Evolutionary conservation across 2,113 vertebrate species (phyloP).

Genomic region (Urocynchramus pylzowi): DNA sequence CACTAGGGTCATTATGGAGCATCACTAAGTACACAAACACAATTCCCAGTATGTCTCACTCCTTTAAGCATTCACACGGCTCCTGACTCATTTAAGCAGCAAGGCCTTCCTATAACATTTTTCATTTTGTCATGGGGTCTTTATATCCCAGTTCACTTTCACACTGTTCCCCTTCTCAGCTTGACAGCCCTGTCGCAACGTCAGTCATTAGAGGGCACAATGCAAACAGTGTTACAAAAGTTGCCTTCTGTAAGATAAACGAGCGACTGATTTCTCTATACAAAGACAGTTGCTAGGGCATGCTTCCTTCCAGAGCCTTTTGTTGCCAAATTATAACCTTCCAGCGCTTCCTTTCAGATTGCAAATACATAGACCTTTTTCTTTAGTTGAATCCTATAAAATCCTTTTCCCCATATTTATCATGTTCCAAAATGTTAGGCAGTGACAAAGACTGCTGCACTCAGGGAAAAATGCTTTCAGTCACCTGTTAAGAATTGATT

Average conservation of each 20-base stretch:
- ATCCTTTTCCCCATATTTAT: neutral
- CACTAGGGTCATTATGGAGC: slow-evolving; percentile 29
- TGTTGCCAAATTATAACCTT: slow-evolving; percentile 69
- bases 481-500: slow-evolving; percentile 19
- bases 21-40: slow-evolving; percentile 65
- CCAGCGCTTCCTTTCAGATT: slow-evolving; percentile 52
- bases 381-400: slow-evolving; percentile 17
- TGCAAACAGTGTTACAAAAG: slow-evolving; percentile 70
- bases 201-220: slow-evolving; percentile 69
- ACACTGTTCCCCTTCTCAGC: slow-evolving; percentile 57
- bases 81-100: slow-evolving; percentile 49
- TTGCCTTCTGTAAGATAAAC: slow-evolving; percentile 75
- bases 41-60: slow-evolving; percentile 30
- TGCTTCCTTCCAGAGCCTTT: slow-evolving; percentile 69
- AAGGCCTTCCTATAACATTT: slow-evolving; percentile 60
- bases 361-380: slow-evolving; percentile 9
- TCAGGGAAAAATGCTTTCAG: neutral
- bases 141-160: slow-evolving; percentile 57
- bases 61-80: slow-evolving; percentile 27
- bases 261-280: slow-evolving; percentile 61
- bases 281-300: slow-evolving; percentile 74
- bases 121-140: slow-evolving; percentile 63
- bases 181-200: slow-evolving; percentile 31
- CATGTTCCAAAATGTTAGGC: neutral
- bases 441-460: neutral